phyloP scores from a whole-genome alignment of 2,888 invertebrate species.

The Andrena dorsata region DNA sequence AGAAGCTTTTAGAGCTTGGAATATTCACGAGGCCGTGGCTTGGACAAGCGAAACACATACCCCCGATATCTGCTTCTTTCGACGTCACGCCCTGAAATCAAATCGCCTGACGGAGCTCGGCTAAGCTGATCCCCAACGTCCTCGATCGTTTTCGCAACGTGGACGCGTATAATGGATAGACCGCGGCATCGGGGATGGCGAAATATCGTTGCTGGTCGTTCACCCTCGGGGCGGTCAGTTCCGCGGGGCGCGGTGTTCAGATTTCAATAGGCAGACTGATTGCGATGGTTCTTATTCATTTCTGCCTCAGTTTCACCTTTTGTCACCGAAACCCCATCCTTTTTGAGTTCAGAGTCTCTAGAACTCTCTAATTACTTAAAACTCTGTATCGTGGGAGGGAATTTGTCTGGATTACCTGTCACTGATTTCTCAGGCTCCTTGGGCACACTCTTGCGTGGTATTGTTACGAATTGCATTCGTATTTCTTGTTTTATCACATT shows the following conservation, averaged over 20 bases:
- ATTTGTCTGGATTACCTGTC: too few relatives aligned
- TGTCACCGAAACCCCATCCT: too few relatives aligned
- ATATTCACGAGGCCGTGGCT: constrained; percentile 83
- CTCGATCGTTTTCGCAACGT: constrained; percentile 29
- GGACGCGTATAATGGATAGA: constrained; percentile 12
- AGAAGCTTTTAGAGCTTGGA: constrained; percentile 85
- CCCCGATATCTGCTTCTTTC: constrained; percentile 70
- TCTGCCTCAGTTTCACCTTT: too few relatives aligned
- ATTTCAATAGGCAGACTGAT: not conserved
- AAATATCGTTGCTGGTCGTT: constrained; percentile 34
- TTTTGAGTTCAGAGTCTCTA: too few relatives aligned
- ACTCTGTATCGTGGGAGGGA: too few relatives aligned
- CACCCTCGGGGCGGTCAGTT: constrained; percentile 7
- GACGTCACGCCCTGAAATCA: constrained; percentile 69
- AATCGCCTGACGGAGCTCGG: constrained; percentile 62
- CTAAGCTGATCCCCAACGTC: constrained; percentile 54
- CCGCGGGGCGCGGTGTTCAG: not conserved
- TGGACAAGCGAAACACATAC: constrained; percentile 82
- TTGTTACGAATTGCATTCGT: too few relatives aligned
- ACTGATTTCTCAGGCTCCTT: too few relatives aligned
- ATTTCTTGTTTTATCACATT: too few relatives aligned
- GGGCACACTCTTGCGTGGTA: too few relatives aligned
- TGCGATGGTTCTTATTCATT: not conserved
- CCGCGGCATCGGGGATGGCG: constrained; percentile 5
- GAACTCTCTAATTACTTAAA: too few relatives aligned